Evolutionary conservation across 2,113 vertebrate species (phyloP).

Genomic region (Heterocephalus glaber): DNA sequence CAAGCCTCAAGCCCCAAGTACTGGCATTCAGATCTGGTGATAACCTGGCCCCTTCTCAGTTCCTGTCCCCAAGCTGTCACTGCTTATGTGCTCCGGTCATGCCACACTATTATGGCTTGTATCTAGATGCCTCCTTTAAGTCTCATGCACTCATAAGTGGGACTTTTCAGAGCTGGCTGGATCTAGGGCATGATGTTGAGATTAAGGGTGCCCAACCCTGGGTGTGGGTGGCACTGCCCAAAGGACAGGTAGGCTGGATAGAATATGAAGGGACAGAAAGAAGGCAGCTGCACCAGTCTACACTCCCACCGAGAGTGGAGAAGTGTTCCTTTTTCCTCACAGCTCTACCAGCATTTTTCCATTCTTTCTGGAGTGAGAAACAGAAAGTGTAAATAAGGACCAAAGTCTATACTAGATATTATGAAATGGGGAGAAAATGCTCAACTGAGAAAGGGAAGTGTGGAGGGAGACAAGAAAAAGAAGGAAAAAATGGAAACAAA

Average conservation of each 20-base stretch:
- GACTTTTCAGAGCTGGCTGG: not conserved
- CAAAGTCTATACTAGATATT: too few species aligned
- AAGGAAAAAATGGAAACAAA: too few species aligned
- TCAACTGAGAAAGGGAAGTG: too few species aligned
- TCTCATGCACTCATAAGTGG: not conserved
- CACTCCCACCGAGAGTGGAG: too few species aligned
- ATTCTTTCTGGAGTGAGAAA: too few species aligned
- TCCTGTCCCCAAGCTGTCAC: not conserved
- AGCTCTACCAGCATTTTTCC: too few species aligned
- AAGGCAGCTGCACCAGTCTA: not conserved
- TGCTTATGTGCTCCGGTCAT: rapidly evolving
- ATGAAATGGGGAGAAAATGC: too few species aligned
- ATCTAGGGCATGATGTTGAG: not conserved
- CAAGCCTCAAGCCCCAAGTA: rapidly evolving
- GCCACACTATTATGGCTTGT: not conserved
- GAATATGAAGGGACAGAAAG: not conserved
- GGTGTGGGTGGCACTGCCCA: not conserved
- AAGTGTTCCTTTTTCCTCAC: too few species aligned
- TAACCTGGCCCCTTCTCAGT: not conserved
- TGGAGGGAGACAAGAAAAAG: too few species aligned
- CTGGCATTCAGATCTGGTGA: not conserved
- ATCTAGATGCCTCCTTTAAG: not conserved
- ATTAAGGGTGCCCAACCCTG: not conserved
- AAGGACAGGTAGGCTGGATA: not conserved
- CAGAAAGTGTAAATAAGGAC: too few species aligned